Evolutionary conservation across 2,888 invertebrate species (phyloP).

Genomic region (Ochropleura leucogaster): DNA sequence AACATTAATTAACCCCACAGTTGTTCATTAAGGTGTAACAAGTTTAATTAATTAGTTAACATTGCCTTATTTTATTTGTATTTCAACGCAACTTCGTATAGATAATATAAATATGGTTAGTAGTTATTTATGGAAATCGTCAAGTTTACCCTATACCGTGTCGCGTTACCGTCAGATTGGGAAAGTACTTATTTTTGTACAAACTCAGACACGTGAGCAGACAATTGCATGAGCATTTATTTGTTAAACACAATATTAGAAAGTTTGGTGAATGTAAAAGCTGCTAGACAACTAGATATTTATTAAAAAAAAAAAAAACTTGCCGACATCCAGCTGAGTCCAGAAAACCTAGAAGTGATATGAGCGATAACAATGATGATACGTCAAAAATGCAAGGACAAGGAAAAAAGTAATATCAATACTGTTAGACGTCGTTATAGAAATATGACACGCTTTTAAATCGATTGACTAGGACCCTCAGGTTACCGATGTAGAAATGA

Average conservation of each 20-base stretch:
- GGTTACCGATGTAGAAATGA: background rate
- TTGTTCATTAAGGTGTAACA: background rate
- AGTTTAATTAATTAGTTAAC: too few relatives aligned
- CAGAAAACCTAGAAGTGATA: background rate
- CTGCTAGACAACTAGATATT: too few relatives aligned
- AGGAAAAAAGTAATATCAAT: background rate
- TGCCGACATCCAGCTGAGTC: too few relatives aligned
- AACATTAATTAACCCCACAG: background rate
- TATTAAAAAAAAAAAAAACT: too few relatives aligned
- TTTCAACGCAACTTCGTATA: background rate
- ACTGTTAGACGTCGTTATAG: background rate
- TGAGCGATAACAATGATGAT: background rate
- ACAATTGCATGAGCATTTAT: constrained; percentile 12
- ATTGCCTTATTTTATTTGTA: background rate
- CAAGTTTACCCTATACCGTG: constrained; percentile 24
- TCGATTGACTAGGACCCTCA: background rate
- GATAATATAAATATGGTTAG: constrained; percentile 9
- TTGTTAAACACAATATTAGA: constrained; percentile 23
- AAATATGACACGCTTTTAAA: background rate
- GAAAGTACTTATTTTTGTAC: constrained; percentile 34
- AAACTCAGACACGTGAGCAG: constrained; percentile 16
- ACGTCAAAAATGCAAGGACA: background rate
- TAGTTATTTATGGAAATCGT: constrained; percentile 3
- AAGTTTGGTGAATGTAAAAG: constrained; percentile 1
- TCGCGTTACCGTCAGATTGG: constrained; percentile 20